Percentiles rank a stretch among this genome's conserved stretches.
phyloP scores from a whole-genome alignment of 2,797 vertebrate species.

The Champsocephalus gunnari region DNA sequence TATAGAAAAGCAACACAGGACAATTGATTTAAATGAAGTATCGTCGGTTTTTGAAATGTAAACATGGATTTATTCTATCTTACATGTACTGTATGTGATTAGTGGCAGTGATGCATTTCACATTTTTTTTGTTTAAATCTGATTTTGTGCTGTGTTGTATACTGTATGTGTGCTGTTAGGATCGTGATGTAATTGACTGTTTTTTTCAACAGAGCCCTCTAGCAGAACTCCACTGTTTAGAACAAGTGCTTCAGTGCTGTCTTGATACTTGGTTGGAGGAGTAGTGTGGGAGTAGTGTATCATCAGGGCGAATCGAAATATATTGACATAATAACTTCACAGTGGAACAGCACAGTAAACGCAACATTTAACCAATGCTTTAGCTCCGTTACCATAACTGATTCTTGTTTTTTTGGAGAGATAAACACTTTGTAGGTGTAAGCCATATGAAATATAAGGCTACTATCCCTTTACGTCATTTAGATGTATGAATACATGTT shows the following conservation, averaged over 20 bases:
- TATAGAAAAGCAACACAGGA: constrained; percentile 57
- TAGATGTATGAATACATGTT: too few relatives aligned
- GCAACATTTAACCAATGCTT: background rate
- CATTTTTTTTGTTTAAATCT: background rate
- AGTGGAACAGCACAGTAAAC: constrained; percentile 4
- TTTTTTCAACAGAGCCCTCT: constrained; percentile 21
- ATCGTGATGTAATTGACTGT: background rate
- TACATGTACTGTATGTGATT: background rate
- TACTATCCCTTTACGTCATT: too few relatives aligned
- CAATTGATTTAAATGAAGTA: constrained; percentile 46
- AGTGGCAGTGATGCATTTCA: background rate
- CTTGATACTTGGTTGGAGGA: constrained; percentile 17
- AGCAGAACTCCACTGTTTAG: constrained; percentile 24
- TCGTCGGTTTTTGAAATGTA: background rate
- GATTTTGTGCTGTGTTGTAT: background rate
- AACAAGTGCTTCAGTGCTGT: constrained; percentile 8
- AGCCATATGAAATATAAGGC: too few relatives aligned
- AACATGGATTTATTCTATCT: background rate
- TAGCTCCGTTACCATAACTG: background rate
- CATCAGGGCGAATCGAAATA: constrained; percentile 27
- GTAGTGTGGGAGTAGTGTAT: constrained; percentile 29
- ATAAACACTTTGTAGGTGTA: too few relatives aligned
- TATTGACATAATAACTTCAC: constrained; percentile 22
- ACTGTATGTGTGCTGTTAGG: background rate
- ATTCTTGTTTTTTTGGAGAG: background rate